Percentiles rank a stretch among this genome's conserved stretches.
Conservation (phyloP, 2,888 invertebrate genomes). For the Drosophila setosimentum region DNA sequence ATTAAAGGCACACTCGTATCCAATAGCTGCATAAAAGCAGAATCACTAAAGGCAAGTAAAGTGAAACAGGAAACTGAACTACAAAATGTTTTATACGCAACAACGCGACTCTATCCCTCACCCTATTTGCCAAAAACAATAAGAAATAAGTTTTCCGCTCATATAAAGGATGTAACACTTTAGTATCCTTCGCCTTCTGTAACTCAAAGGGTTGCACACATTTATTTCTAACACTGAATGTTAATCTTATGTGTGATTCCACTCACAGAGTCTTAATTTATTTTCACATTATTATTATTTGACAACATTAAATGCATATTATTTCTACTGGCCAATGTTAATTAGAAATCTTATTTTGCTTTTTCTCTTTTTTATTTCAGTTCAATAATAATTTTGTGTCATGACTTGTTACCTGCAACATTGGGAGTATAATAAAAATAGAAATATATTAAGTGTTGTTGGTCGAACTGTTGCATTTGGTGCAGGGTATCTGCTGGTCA, state of each 20-base stretch:
- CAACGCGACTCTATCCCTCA: not conserved
- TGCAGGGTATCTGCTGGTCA: conserved; percentile 7
- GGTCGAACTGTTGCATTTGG: not conserved
- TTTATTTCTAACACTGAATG: not conserved
- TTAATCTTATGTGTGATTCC: not conserved
- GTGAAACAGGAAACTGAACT: conserved; percentile 15
- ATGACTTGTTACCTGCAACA: not conserved
- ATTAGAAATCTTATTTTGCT: not conserved
- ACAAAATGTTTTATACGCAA: conserved; percentile 5
- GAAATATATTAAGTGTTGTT: not conserved
- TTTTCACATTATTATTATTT: not conserved
- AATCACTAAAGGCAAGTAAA: conserved; percentile 44
- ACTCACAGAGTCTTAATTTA: not conserved
- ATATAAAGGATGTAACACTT: conserved; percentile 1
- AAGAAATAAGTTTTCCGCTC: not conserved
- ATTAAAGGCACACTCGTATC: conserved; percentile 51
- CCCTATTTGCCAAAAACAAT: not conserved
- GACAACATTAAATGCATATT: not conserved
- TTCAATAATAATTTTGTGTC: not conserved
- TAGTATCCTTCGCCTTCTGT: not conserved
- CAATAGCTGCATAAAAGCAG: conserved; percentile 53
- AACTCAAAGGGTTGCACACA: not conserved
- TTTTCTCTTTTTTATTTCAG: not conserved
- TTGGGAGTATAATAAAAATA: not conserved
- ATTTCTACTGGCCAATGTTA: not conserved